A percentile compares a stretch with the other conserved stretches of the same genome.
These are phyloP conservation scores for Xanthia togata DNA, from an alignment of 2,888 invertebrate species.

Conservation along the genomic window DNA sequence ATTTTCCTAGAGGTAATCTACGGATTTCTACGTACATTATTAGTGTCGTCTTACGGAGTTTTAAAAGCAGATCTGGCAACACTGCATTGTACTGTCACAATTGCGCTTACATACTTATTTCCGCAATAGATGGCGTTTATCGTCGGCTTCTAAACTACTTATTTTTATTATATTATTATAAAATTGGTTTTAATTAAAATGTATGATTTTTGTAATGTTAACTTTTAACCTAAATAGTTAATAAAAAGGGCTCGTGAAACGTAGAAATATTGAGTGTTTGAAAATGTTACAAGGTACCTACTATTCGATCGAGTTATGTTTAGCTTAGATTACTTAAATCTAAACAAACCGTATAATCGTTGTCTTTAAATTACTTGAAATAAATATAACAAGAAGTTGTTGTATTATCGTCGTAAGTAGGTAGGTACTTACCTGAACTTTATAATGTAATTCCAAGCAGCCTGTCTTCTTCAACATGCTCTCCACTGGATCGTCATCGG, in stretches of 20 bases:
- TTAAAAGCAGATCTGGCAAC: neutral
- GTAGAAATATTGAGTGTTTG: neutral
- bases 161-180: too few species aligned
- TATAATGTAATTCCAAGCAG: conserved; percentile 96
- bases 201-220: neutral
- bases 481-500: conserved; percentile 96
- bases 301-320: neutral
- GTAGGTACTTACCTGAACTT: conserved; percentile 93
- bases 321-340: neutral
- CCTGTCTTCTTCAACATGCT: conserved; percentile 97
- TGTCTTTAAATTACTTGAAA: neutral
- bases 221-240: neutral
- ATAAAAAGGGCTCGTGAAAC: neutral
- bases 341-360: neutral
- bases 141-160: too few species aligned
- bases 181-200: neutral
- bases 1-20: neutral
- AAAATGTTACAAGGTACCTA: neutral
- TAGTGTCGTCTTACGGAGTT: neutral
- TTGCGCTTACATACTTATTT: neutral
- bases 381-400: too few species aligned
- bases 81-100: neutral
- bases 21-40: neutral
- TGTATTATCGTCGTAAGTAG: neutral
- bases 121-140: conserved; percentile 11